Evolutionary conservation across 2,888 invertebrate genomes (phyloP).

Genomic region (Trachelus troglodyta): DNA sequence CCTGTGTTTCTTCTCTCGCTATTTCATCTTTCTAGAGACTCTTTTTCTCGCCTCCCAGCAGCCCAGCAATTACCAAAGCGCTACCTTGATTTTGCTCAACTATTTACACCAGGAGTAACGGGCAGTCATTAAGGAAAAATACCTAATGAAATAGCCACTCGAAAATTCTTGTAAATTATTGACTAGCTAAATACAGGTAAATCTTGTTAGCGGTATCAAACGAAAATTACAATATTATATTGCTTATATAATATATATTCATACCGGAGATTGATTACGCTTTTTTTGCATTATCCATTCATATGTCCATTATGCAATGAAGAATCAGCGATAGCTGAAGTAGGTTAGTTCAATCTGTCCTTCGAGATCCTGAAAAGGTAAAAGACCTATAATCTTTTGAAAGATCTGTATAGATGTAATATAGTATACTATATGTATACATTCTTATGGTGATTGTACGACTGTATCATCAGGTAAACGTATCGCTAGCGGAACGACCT

Average conservation of each 20-base stretch:
- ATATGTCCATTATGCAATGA: background rate
- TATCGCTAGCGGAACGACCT: background rate
- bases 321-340: background rate
- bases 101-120: constrained; percentile 2
- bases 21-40: background rate
- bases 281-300: background rate
- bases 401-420: background rate
- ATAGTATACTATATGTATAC: background rate
- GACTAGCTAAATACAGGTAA: background rate
- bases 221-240: background rate
- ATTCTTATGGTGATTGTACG: background rate
- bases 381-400: background rate
- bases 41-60: background rate
- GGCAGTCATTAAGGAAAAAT: background rate
- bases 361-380: background rate
- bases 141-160: constrained; percentile 6
- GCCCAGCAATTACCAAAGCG: background rate
- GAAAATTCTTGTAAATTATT: background rate
- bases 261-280: background rate
- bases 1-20: background rate
- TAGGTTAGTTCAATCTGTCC: background rate
- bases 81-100: background rate
- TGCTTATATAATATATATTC: background rate
- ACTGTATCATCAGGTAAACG: background rate
- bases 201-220: background rate